Evolutionary conservation across 2,888 invertebrate genomes (phyloP), one percentile per base, ranked within the genome.

Genomic region (Pammene aurita): DNA sequence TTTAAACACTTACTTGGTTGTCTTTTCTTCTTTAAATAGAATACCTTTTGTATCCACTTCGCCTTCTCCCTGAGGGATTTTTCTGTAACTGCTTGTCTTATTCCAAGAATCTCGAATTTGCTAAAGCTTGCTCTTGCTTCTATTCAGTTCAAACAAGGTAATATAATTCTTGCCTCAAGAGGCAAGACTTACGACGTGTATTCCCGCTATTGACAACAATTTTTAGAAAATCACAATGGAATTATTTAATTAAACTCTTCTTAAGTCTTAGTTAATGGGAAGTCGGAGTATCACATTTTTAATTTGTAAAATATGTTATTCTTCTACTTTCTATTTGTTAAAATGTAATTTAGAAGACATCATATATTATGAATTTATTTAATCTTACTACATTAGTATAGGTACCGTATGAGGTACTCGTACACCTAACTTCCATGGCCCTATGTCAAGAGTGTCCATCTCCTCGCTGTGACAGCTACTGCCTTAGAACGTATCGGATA

Each of bases 141-240:
- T 48, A 50, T 50, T 50, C 26, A 57, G 9, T 50, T 50, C 26
- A 38, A 48, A 63, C 26, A 38, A 48, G 52, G 52, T 48, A 56
- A 57, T 56, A 18, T 48, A 42, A 65, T 65, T 56, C 46, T 56
- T 46, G n/a, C n/a, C n/a, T 16, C 48, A 18, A 18, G 38, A 44
- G n/a, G n/a, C n/a, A n/a, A n/a, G n/a, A n/a, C 26, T 56, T 50
- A 48, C 46, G 48, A 57, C 48, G 48, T 57, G 48, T 2, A 13
- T 35, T 46, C 16, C 13, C 16, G 16, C 16, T 1, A 16, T 16
- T 57, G 7, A 55, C 26, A 13, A 7, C 4, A 11, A 1, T 57
- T 41, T 18, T 56, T 14, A 41, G 13, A 11, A 7, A 11, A 41
- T 41, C 16, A 5, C n/a, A 35, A 35, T 34, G 5, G 10, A n/a